Evolutionary conservation across 2,113 vertebrate genomes (phyloP).

Genomic region (Neodontobutis hainanensis): DNA sequence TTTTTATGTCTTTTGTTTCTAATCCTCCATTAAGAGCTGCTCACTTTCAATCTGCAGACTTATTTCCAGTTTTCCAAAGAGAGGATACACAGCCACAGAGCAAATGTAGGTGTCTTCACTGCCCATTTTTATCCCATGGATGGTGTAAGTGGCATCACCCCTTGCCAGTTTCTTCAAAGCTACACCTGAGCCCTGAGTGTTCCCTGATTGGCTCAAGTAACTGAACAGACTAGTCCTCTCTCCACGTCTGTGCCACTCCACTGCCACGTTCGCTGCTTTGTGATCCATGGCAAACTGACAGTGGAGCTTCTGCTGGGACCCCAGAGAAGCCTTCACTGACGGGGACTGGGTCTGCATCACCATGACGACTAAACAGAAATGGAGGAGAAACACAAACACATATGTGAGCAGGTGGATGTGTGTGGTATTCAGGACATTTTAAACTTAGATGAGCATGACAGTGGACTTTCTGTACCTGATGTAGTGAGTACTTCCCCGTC

Average conservation of each 20-base stretch:
- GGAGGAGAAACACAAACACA: neutral
- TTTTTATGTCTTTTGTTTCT: no score
- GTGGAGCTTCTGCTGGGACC: constrained; percentile 60
- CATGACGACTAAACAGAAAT: constrained; percentile 69
- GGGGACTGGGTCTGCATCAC: constrained; percentile 67
- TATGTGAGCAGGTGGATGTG: neutral
- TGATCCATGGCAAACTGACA: constrained; percentile 78
- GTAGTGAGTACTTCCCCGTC: constrained; percentile 61
- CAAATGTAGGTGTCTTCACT: constrained; percentile 74
- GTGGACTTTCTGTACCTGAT: constrained; percentile 61
- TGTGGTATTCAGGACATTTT: neutral
- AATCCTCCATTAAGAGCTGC: constrained; percentile 9
- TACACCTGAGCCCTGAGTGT: constrained; percentile 45
- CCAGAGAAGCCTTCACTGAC: constrained; percentile 50
- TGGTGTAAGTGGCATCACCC: constrained; percentile 71
- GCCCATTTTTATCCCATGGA: constrained; percentile 46
- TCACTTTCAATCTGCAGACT: constrained; percentile 74
- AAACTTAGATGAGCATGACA: neutral
- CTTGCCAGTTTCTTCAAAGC: constrained; percentile 41
- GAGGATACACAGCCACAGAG: constrained; percentile 60
- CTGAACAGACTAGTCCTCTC: constrained; percentile 58
- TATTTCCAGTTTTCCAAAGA: constrained; percentile 58
- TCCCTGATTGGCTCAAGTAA: constrained; percentile 45
- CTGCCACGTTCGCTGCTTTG: constrained; percentile 30
- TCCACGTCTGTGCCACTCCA: constrained; percentile 69